phyloP scores from a whole-genome alignment of 2,113 vertebrate genomes.

The Sceloporus undulatus region DNA sequence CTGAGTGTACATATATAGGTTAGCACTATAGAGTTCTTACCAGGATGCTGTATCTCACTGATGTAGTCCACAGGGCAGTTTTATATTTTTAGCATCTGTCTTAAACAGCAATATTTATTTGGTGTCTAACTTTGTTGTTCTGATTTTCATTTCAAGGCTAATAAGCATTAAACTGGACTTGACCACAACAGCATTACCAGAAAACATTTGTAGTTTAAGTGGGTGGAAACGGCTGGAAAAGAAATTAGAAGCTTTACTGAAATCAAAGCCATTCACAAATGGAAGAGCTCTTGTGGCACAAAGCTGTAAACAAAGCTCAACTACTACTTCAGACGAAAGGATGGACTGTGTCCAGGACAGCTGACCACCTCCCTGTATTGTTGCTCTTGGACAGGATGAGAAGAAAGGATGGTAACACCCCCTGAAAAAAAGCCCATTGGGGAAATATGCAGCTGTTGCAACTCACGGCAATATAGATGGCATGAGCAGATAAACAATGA shows the following conservation, averaged over 20 bases:
- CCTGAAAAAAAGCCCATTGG: neutral
- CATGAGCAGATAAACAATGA: neutral
- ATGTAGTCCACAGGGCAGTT: neutral
- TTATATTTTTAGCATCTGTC: neutral
- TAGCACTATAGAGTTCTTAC: neutral
- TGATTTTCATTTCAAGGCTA: neutral
- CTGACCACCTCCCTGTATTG: neutral
- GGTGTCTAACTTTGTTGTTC: neutral
- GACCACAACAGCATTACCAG: neutral
- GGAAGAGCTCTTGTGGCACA: neutral
- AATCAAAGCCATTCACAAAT: neutral
- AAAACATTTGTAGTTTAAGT: neutral
- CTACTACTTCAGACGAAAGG: neutral
- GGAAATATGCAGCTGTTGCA: conserved; percentile 5
- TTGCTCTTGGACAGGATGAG: conserved; percentile 21
- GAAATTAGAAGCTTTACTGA: neutral
- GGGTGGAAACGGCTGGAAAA: neutral
- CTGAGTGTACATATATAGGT: neutral
- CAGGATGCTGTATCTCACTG: neutral
- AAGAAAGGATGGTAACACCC: neutral
- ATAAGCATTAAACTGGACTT: conserved; percentile 5
- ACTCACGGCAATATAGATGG: neutral
- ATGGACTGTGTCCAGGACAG: neutral
- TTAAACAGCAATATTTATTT: neutral
- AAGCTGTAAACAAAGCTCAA: neutral